Evolutionary conservation across 2,888 invertebrate species (phyloP).

Genomic region (Portevinia maculata): DNA sequence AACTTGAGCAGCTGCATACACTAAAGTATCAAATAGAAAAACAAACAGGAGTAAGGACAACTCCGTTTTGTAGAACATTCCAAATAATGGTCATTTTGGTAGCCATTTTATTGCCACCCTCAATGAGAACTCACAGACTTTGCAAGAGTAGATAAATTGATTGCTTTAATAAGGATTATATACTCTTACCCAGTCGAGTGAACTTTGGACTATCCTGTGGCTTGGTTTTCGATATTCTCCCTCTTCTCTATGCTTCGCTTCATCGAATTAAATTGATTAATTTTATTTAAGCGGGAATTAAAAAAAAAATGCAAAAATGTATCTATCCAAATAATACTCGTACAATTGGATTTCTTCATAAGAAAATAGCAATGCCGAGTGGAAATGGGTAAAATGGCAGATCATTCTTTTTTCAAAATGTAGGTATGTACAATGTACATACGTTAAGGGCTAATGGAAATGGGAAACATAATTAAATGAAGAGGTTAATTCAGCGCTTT

Average conservation of each 20-base stretch:
- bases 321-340: conserved; percentile 16
- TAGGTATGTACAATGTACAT: too few species aligned
- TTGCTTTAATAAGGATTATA: conserved; percentile 71
- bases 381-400: conserved; percentile 16
- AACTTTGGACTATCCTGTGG: conserved; percentile 59
- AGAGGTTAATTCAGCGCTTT: conserved; percentile 1
- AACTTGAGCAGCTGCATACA: conserved; percentile 52
- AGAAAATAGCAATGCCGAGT: conserved; percentile 19
- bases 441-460: conserved; percentile 30
- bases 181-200: conserved; percentile 59
- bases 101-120: conserved; percentile 60
- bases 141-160: conserved; percentile 57
- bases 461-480: conserved; percentile 24
- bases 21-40: conserved; percentile 8
- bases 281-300: conserved; percentile 65
- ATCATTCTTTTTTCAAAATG: conserved; percentile 41
- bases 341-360: conserved; percentile 20
- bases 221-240: conserved; percentile 37
- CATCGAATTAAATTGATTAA: conserved; percentile 64
- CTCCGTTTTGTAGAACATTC: conserved; percentile 7
- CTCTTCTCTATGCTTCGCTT: conserved; percentile 49
- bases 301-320: conserved; percentile 18
- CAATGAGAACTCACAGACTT: conserved; percentile 20
- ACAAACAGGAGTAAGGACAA: conserved; percentile 33
- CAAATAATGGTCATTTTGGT: conserved; percentile 56